These are phyloP conservation scores for Cyrtonyx montezumae DNA, from an alignment of 2,113 vertebrate genomes.

Conservation along the genomic window DNA sequence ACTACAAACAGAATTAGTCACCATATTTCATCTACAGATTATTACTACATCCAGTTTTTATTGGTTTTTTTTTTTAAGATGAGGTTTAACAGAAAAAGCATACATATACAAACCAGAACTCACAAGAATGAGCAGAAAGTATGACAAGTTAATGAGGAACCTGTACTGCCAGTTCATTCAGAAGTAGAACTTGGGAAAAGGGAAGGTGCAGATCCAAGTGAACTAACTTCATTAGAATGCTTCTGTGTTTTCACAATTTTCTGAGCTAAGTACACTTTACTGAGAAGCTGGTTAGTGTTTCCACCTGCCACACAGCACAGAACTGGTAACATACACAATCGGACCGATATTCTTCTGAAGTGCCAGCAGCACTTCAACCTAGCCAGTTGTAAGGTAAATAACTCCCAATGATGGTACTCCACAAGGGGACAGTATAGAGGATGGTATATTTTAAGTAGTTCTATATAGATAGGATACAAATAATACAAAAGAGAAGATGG, in stretches of 20 bases:
- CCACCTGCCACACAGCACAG: background rate
- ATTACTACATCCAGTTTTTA: too few relatives aligned
- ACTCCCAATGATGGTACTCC: too few relatives aligned
- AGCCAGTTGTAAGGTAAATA: too few relatives aligned
- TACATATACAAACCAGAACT: background rate
- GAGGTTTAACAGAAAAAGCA: background rate
- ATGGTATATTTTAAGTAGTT: too few relatives aligned
- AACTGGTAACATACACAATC: background rate
- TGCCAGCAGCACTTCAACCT: too few relatives aligned
- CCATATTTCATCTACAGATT: background rate
- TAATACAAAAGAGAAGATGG: too few relatives aligned
- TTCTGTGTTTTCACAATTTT: background rate
- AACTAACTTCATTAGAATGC: background rate
- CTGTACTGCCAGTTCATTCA: background rate
- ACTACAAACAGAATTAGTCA: background rate
- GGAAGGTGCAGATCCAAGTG: rapidly evolving
- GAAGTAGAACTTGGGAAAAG: rapidly evolving
- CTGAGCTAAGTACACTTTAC: background rate
- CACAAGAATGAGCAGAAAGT: background rate
- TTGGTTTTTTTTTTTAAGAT: background rate
- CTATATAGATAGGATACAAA: too few relatives aligned
- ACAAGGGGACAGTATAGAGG: too few relatives aligned
- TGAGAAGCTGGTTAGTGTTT: background rate
- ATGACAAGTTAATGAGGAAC: background rate
- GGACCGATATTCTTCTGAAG: background rate